phyloP scores from a whole-genome alignment of 2,797 vertebrate species.

The Microctenopoma lineatum region DNA sequence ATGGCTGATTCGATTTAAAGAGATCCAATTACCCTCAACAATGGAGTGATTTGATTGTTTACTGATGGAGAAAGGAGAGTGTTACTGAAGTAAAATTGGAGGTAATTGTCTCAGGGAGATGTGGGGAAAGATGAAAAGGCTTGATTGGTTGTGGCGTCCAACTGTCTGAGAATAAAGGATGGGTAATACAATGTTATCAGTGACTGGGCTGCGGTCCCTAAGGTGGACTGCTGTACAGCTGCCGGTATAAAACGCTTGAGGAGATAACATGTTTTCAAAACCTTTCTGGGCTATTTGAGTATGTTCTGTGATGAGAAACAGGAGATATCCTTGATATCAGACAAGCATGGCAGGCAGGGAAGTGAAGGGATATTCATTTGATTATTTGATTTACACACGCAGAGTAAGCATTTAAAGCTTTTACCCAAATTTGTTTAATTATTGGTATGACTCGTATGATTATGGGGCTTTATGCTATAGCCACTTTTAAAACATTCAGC shows the following conservation, averaged over 20 bases:
- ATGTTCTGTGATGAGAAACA: constrained; percentile 15
- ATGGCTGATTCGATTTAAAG: constrained; percentile 83
- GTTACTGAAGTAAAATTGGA: constrained; percentile 78
- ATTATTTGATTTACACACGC: neutral
- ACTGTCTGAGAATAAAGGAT: constrained; percentile 58
- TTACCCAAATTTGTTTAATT: neutral
- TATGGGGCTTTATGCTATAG: neutral
- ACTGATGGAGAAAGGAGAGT: constrained; percentile 73
- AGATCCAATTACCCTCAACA: constrained; percentile 80
- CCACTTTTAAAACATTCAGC: constrained; percentile 7
- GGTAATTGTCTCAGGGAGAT: constrained; percentile 80
- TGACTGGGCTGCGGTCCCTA: constrained; percentile 40
- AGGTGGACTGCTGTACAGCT: constrained; percentile 25
- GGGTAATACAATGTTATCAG: constrained; percentile 52
- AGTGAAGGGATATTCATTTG: neutral
- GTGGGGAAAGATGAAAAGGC: constrained; percentile 66
- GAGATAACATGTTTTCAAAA: constrained; percentile 10
- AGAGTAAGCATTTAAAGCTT: neutral
- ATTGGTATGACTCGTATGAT: neutral
- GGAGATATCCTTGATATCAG: neutral
- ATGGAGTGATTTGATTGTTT: constrained; percentile 81
- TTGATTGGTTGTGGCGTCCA: constrained; percentile 64
- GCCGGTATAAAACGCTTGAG: constrained; percentile 33
- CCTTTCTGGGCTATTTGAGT: neutral
- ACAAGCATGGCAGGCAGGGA: neutral